Evolutionary conservation across 2,888 invertebrate genomes (phyloP).

Genomic region (Sthenelais limicola): DNA sequence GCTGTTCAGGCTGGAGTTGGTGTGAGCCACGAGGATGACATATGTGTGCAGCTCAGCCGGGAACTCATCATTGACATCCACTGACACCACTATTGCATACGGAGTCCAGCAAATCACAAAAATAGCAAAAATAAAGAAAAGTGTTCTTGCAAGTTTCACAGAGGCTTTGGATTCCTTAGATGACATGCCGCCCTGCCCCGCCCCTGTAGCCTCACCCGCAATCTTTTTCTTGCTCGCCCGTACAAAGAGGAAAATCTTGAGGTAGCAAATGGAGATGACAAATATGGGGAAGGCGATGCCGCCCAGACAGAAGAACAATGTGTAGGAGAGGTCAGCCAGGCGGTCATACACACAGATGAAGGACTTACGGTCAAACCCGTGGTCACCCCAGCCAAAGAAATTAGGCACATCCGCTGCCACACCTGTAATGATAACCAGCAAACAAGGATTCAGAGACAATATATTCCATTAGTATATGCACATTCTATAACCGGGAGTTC

Average conservation of each 20-base stretch:
- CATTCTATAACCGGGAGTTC: too few species aligned
- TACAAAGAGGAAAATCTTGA: slow-evolving; percentile 47
- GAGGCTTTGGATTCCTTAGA: slow-evolving; percentile 12
- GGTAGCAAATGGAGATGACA: slow-evolving; percentile 49
- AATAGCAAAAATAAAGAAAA: slow-evolving; percentile 59
- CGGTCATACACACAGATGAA: slow-evolving; percentile 52
- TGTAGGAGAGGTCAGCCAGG: slow-evolving; percentile 50
- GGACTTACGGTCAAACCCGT: slow-evolving; percentile 23
- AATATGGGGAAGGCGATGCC: slow-evolving; percentile 48
- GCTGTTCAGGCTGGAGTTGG: slow-evolving; percentile 46
- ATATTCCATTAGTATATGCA: too few species aligned
- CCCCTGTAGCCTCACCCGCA: neutral
- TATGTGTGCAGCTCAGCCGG: slow-evolving; percentile 55
- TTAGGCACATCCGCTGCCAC: slow-evolving; percentile 37
- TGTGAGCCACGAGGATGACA: slow-evolving; percentile 35
- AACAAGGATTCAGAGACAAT: too few species aligned
- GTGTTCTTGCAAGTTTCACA: slow-evolving; percentile 52
- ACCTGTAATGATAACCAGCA: too few species aligned
- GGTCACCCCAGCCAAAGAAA: slow-evolving; percentile 39
- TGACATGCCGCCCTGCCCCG: neutral
- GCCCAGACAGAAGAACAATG: slow-evolving; percentile 49
- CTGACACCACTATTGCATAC: slow-evolving; percentile 57
- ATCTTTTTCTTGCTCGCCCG: slow-evolving; percentile 40
- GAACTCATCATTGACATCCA: slow-evolving; percentile 53
- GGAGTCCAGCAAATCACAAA: slow-evolving; percentile 60